Base-by-base conservation (phyloP, 2,797 vertebrate genomes). In the Danio jaintianensis region DNA sequence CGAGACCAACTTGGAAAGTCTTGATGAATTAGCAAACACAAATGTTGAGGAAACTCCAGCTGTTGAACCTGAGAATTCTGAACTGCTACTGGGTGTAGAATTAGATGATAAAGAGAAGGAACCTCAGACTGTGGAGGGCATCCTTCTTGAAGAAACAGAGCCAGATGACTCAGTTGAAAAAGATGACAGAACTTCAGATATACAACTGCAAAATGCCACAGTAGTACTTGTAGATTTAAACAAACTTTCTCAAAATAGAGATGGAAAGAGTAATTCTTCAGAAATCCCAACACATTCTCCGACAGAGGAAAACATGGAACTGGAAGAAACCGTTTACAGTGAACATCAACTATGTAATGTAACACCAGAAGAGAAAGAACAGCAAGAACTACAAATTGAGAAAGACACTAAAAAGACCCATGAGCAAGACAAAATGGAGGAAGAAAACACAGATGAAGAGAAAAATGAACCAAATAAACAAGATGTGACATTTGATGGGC, bases 361-460 rank as follows among this genome's bases (percentile, higher is more conserved):
- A 56, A 29, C 10, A 55, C 40, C 20, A 36, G 18, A 47, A 47
- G 6, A 50, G 42, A 15, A 22, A 15, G 63, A 43, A 20, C 9
- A 40, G 47, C 6, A 73, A 58, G 53, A 58, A 20, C 22, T 7
- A 59, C 12, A 67, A 40, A 58, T 47, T 52, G 0, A 64, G 0
- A 6, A 79, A 29, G 70, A 56, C 2, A 50, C 20, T 64, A 73
- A 80, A 67, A 50, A 61, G 6, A 36, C 15, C 6, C 72, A 0
- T 1, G 45, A 50, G 43, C 15, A 74, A 48, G 71, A 74, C 1
- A 74, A 61, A 56, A 71, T 20, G 18, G n/a, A 56, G 11, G 38
- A 71, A 56, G 52, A 72, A 72, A 56, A 72, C 6, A 50, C 56
- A 50, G 20, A 5, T 36, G 16, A 74, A 47, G 22, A 74, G 43